Percentiles rank a stretch among this genome's conserved stretches.
phyloP scores from a whole-genome alignment of 2,797 vertebrate genomes.

The Alauda arvensis region DNA sequence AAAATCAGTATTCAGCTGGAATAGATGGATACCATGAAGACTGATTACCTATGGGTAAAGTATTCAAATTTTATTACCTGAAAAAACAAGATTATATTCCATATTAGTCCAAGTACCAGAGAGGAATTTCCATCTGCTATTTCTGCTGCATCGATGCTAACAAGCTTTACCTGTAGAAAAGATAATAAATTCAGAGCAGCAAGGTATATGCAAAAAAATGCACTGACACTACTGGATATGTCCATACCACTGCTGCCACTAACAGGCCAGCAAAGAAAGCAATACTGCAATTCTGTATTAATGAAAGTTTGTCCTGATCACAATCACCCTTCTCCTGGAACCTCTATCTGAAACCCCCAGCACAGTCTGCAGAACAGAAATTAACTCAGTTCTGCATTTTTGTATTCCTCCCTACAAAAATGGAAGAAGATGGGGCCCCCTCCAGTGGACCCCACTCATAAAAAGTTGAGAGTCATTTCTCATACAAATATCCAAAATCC shows the following conservation, averaged over 20 bases:
- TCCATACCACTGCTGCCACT: background rate
- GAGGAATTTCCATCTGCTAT: conserved; percentile 94
- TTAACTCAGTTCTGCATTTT: background rate
- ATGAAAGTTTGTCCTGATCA: background rate
- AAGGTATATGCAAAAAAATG: background rate
- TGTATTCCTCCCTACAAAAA: background rate
- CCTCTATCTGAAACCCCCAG: background rate
- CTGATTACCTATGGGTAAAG: background rate
- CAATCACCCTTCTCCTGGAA: background rate
- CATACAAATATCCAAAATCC: background rate
- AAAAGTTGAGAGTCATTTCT: background rate
- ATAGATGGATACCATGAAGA: background rate
- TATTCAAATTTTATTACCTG: conserved; percentile 79
- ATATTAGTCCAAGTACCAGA: conserved; percentile 94
- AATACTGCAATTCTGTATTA: background rate
- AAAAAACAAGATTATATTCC: conserved; percentile 98
- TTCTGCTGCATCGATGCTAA: conserved; percentile 93
- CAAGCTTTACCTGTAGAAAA: conserved; percentile 87
- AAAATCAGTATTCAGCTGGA: background rate
- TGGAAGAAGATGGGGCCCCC: background rate
- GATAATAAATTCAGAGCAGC: background rate
- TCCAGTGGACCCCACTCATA: background rate
- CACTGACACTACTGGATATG: background rate
- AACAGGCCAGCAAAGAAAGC: background rate
- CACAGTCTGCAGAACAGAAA: background rate